A percentile compares a stretch with the other conserved stretches of the same genome.
Conservation (phyloP, 2,113 vertebrate genomes). For the Lasiurus cinereus region DNA sequence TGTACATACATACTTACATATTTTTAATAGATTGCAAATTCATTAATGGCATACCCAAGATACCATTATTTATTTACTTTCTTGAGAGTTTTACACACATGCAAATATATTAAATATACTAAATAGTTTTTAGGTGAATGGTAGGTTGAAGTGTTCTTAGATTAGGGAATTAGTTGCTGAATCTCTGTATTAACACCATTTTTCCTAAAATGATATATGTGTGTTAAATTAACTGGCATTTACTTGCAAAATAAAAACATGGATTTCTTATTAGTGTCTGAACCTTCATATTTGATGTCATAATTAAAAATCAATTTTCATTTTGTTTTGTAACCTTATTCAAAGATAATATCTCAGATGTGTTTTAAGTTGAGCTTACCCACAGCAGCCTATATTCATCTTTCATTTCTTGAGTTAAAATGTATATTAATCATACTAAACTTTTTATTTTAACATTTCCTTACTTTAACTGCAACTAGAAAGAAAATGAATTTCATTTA, state of each 20-base stretch:
- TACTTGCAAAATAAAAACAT: background rate
- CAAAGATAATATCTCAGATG: background rate
- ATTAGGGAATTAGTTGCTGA: background rate
- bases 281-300: background rate
- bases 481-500: background rate
- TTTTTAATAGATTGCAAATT: background rate
- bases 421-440: background rate
- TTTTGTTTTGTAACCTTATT: background rate
- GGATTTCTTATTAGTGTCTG: background rate
- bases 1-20: background rate
- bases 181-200: background rate
- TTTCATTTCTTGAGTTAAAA: background rate
- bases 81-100: background rate
- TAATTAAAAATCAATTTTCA: background rate
- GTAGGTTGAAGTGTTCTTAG: background rate
- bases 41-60: background rate
- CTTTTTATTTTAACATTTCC: background rate
- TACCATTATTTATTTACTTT: background rate
- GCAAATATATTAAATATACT: background rate
- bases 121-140: background rate
- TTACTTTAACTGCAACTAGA: background rate
- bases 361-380: background rate
- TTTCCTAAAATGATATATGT: background rate
- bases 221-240: background rate
- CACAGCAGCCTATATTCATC: no score